Percentiles rank a stretch among this genome's conserved stretches.
phyloP scores from a whole-genome alignment of 1,140 invertebrate genomes.

The Yoshiicerus persimilis region DNA sequence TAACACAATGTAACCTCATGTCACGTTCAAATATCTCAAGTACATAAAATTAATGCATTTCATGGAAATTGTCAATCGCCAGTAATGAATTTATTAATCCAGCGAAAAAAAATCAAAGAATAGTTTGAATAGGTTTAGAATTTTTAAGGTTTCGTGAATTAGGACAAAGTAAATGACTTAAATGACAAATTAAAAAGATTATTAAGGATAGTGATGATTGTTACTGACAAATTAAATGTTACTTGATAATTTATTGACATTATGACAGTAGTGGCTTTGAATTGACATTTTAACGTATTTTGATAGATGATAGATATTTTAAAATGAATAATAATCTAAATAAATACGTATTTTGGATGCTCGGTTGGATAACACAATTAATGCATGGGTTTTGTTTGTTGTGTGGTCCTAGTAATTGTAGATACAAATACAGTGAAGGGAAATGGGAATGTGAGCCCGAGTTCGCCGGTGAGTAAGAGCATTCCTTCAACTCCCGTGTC shows the following conservation, averaged over 20 bases:
- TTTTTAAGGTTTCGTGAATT: too few species aligned
- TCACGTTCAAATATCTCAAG: background rate
- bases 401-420: background rate
- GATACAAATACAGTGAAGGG: background rate
- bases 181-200: too few species aligned
- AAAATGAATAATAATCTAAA: background rate
- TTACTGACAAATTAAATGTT: too few species aligned
- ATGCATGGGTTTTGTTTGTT: constrained; percentile 16
- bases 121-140: too few species aligned
- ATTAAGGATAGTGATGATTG: too few species aligned
- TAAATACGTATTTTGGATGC: background rate
- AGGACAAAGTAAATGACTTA: too few species aligned
- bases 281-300: background rate
- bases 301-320: background rate
- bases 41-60: background rate
- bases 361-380: background rate
- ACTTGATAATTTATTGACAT: too few species aligned
- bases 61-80: background rate
- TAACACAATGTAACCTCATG: background rate
- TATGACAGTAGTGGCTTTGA: background rate
- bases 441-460: constrained; percentile 8
- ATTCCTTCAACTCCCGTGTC: background rate
- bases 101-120: too few species aligned
- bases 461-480: background rate
- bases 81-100: too few species aligned